These are phyloP conservation scores for Hipposideros armiger DNA, from an alignment of 2,113 vertebrate species.

Conservation along the genomic window DNA sequence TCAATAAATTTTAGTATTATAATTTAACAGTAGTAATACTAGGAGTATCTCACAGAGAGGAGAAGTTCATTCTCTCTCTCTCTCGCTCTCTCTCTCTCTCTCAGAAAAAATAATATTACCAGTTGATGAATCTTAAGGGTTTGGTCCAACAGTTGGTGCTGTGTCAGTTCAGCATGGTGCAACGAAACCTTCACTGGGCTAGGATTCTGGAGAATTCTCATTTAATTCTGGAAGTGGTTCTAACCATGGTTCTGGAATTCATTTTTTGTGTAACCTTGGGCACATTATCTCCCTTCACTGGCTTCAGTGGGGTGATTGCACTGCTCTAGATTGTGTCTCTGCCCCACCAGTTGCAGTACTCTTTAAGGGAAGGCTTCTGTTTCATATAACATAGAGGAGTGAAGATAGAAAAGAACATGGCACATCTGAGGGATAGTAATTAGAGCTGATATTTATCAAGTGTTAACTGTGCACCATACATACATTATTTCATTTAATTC, in stretches of 20 bases:
- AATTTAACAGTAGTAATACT: background rate
- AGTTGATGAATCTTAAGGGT: background rate
- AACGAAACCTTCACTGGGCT: background rate
- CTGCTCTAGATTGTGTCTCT: background rate
- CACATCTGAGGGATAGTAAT: background rate
- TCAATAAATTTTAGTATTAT: background rate
- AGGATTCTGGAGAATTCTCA: background rate
- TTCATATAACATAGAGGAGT: background rate
- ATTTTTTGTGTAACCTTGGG: conserved; percentile 10
- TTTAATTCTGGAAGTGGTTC: background rate
- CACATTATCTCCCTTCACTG: background rate
- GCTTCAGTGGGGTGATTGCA: background rate
- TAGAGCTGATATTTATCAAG: conserved; percentile 22
- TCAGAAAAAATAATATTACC: background rate
- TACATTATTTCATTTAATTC: conserved; percentile 34
- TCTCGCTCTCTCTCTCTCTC: too few species aligned
- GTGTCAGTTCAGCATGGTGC: background rate
- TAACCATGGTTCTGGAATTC: background rate
- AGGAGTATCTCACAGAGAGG: background rate
- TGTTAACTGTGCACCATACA: background rate
- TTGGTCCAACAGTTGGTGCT: background rate
- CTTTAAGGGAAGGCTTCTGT: background rate
- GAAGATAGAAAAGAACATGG: background rate
- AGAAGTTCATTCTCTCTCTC: background rate
- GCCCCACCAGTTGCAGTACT: background rate